Evolutionary conservation across 2,113 vertebrate species (phyloP).

Genomic region (Oophaga pumilio): DNA sequence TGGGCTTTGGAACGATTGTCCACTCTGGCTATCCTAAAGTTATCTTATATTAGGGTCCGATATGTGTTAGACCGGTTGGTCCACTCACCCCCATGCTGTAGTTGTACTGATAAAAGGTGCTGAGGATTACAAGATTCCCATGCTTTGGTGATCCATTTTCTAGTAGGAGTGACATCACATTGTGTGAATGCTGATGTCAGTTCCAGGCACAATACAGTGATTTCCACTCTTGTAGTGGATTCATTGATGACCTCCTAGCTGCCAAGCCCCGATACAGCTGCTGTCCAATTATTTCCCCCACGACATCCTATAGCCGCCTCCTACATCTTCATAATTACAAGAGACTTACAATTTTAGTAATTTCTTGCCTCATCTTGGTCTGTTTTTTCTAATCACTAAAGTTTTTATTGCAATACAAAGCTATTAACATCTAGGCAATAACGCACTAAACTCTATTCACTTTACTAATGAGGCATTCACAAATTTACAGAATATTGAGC

Average conservation of each 20-base stretch:
- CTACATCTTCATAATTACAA: neutral
- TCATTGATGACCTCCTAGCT: neutral
- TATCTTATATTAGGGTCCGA: too few species aligned
- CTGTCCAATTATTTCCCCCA: neutral
- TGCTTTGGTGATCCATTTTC: neutral
- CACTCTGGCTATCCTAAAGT: too few species aligned
- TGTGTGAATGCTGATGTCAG: neutral
- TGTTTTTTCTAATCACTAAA: neutral
- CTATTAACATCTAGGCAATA: slow-evolving; percentile 10
- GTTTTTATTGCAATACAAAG: neutral
- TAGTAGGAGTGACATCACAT: neutral
- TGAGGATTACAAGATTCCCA: neutral
- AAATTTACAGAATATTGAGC: slow-evolving; percentile 41
- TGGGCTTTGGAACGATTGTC: neutral
- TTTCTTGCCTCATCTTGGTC: neutral
- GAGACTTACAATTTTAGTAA: neutral
- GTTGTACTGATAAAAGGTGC: neutral
- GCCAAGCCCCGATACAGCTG: neutral
- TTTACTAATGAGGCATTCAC: slow-evolving; percentile 30
- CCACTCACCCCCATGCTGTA: too few species aligned
- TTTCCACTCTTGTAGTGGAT: too few species aligned
- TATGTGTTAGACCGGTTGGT: too few species aligned
- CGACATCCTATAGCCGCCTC: neutral
- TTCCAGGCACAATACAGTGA: neutral
- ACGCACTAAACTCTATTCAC: slow-evolving; percentile 27